Evolutionary conservation across 2,888 invertebrate genomes (phyloP).

Genomic region (Brachyptera risi): DNA sequence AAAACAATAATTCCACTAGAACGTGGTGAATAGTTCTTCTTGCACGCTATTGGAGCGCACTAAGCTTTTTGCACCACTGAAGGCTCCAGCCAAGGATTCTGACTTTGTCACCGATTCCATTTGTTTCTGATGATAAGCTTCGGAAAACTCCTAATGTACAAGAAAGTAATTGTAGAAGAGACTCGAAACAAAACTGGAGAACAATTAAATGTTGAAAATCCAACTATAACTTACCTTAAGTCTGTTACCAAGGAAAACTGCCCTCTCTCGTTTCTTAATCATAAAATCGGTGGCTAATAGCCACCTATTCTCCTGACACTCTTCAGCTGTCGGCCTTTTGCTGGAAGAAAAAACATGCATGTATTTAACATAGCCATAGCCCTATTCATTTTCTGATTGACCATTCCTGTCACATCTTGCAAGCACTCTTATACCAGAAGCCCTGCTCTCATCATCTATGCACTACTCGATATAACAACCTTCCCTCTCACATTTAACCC

Average conservation of each 20-base stretch:
- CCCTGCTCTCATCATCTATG: too few species aligned
- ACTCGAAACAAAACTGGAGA: not conserved
- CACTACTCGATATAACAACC: too few species aligned
- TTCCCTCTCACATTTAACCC: too few species aligned
- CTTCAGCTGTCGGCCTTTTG: conserved; percentile 90
- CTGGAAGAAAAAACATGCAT: conserved; percentile 48
- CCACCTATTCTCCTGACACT: conserved; percentile 96
- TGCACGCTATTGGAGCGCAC: conserved; percentile 78
- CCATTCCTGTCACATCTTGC: too few species aligned
- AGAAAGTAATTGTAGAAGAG: not conserved
- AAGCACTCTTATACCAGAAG: too few species aligned
- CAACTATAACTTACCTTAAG: conserved; percentile 61
- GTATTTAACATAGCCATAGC: too few species aligned
- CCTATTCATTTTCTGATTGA: too few species aligned
- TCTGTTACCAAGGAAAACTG: conserved; percentile 78
- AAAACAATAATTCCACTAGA: conserved; percentile 19
- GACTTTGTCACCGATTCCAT: conserved; percentile 56
- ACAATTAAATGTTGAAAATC: not conserved
- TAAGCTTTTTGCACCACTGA: conserved; percentile 53
- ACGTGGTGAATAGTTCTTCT: conserved; percentile 66
- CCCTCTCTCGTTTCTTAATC: conserved; percentile 86
- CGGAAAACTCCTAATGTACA: conserved; percentile 63
- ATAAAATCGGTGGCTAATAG: conserved; percentile 87
- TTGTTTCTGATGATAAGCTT: conserved; percentile 71
- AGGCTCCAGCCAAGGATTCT: conserved; percentile 53